Evolutionary conservation across 1,140 invertebrate species (phyloP).

Genomic region (Whitmania pigra): DNA sequence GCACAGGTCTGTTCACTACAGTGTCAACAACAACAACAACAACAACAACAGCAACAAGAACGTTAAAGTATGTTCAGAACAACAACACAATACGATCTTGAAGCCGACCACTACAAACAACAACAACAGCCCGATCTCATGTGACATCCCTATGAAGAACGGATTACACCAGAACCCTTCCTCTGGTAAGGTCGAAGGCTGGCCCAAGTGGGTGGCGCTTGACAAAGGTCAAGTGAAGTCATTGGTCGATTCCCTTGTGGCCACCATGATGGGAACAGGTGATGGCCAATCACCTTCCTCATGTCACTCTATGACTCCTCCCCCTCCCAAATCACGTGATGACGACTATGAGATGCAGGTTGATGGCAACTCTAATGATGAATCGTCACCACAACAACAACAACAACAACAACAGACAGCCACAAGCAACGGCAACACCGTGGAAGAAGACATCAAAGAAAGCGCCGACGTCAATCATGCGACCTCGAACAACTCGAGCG

Average conservation of each 20-base stretch:
- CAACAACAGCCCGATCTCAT: not conserved
- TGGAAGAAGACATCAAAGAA: not conserved
- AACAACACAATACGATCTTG: constrained; percentile 1
- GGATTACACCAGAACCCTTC: not conserved
- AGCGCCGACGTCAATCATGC: not conserved
- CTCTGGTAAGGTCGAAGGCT: not conserved
- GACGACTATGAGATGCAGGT: not conserved
- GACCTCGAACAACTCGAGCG: not conserved
- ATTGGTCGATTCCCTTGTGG: constrained; percentile 16
- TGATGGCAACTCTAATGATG: no score
- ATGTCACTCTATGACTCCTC: not conserved
- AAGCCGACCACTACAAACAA: constrained; percentile 2
- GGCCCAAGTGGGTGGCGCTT: constrained; percentile 14
- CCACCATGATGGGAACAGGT: constrained; percentile 10
- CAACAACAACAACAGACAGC: not conserved
- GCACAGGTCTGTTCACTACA: not conserved
- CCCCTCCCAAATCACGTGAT: not conserved
- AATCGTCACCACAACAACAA: not conserved
- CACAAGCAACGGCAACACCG: not conserved
- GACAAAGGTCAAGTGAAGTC: constrained; percentile 11
- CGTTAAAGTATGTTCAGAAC: not conserved
- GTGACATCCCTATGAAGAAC: no score
- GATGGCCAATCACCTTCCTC: not conserved
- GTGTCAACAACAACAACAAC: not conserved
- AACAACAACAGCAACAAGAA: constrained; percentile 1